These are phyloP conservation scores for Drosophila mimica DNA, from an alignment of 2,888 invertebrate genomes.

Conservation along the genomic window DNA sequence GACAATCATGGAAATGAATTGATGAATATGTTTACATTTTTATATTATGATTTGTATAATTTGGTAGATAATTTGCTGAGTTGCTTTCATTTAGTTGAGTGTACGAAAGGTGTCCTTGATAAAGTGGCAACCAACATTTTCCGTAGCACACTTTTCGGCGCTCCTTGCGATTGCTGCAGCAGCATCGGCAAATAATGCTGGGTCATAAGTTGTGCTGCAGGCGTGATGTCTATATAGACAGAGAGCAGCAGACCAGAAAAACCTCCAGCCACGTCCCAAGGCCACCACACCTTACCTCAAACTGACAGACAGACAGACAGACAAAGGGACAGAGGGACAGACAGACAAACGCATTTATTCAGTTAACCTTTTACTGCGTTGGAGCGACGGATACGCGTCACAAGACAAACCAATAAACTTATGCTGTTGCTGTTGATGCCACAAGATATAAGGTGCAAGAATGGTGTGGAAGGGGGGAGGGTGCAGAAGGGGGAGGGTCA, in stretches of 20 bases:
- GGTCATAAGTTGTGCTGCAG: constrained; percentile 65
- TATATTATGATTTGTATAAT: neutral
- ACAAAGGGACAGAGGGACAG: constrained; percentile 1
- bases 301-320: neutral
- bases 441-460: neutral
- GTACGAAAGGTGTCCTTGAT: constrained; percentile 44
- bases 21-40: too few relatives aligned
- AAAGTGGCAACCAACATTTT: constrained; percentile 57
- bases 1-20: too few relatives aligned
- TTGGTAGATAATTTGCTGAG: neutral
- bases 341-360: constrained; percentile 56
- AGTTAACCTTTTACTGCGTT: constrained; percentile 52
- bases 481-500: constrained; percentile 8
- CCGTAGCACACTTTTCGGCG: constrained; percentile 49
- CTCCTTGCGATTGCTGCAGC: constrained; percentile 33
- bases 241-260: constrained; percentile 11
- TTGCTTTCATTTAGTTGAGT: constrained; percentile 4
- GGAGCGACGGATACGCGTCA: constrained; percentile 49
- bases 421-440: constrained; percentile 22
- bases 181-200: constrained; percentile 52
- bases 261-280: constrained; percentile 5
- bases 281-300: neutral
- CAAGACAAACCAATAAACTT: constrained; percentile 66
- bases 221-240: constrained; percentile 59
- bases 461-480: too few relatives aligned